Evolutionary conservation across 2,113 vertebrate genomes (phyloP).

Genomic region (Telmatochromis brachygnathus): DNA sequence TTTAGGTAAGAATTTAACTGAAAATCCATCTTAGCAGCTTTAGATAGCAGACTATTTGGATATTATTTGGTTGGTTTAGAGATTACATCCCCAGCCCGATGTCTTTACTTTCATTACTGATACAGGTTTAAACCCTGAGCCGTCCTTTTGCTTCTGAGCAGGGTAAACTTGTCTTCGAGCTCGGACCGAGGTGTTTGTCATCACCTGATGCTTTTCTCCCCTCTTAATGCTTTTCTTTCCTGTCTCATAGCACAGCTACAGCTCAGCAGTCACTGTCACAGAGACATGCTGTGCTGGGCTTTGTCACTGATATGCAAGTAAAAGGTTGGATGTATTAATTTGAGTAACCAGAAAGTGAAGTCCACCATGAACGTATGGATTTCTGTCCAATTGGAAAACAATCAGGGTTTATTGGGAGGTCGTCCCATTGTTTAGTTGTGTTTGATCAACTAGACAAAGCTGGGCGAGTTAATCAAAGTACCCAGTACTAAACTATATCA

Average conservation of each 20-base stretch:
- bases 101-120: rapidly evolving
- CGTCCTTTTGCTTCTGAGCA: neutral
- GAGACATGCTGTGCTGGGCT: neutral
- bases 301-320: neutral
- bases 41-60: rapidly evolving
- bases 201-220: neutral
- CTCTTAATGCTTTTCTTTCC: neutral
- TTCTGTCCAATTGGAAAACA: neutral
- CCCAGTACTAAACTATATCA: neutral
- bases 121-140: neutral
- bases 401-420: neutral
- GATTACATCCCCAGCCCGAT: neutral
- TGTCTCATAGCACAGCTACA: neutral
- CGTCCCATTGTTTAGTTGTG: neutral
- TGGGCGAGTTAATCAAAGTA: neutral
- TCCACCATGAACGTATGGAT: neutral
- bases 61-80: neutral
- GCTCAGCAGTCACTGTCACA: neutral
- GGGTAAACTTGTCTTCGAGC: neutral
- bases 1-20: neutral
- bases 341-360: rapidly evolving
- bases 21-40: neutral
- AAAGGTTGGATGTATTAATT: neutral
- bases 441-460: neutral
- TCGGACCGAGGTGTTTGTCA: neutral